Evolutionary conservation across 2,113 vertebrate genomes (phyloP).

Genomic region (Phalacrocorax pelagicus): DNA sequence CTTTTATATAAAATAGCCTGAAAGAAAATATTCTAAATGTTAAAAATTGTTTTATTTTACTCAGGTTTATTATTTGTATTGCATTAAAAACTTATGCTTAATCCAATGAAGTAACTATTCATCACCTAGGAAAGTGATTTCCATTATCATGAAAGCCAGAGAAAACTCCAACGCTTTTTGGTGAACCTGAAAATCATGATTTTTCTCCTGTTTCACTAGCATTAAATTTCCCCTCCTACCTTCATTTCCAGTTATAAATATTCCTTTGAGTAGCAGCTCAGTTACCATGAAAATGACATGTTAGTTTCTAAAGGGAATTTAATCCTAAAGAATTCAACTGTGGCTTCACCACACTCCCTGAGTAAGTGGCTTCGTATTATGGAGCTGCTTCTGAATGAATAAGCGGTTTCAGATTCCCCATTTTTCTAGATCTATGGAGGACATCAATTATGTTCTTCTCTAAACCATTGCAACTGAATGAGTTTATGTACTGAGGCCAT

Average conservation of each 20-base stretch:
- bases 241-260: constrained; percentile 11
- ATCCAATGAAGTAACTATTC: neutral
- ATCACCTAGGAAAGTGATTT: neutral
- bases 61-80: neutral
- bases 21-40: neutral
- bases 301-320: neutral
- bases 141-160: neutral
- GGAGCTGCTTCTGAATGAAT: neutral
- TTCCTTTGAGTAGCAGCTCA: neutral
- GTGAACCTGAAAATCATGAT: neutral
- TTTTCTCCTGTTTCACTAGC: neutral
- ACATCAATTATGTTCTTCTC: neutral
- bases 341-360: neutral
- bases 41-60: neutral
- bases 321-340: neutral
- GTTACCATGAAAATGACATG: neutral
- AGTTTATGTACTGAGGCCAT: neutral
- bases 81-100: neutral
- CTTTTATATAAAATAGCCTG: neutral
- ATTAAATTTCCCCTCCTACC: neutral
- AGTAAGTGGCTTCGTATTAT: neutral
- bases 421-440: neutral
- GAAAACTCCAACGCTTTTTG: neutral
- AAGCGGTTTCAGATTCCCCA: neutral
- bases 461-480: neutral